Conservation (phyloP, 2,113 vertebrate genomes). For the Entelurus aequoreus region DNA sequence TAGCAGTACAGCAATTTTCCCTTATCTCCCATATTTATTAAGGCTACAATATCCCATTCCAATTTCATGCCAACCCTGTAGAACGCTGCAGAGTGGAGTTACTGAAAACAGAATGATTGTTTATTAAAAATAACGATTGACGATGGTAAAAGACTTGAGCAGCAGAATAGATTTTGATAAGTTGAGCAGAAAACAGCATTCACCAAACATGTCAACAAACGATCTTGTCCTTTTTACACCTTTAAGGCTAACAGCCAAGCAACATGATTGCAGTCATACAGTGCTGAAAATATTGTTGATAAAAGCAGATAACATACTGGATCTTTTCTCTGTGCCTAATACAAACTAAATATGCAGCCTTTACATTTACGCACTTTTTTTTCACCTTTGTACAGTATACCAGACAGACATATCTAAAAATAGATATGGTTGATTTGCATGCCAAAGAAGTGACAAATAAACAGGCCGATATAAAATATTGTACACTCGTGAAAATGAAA, state of each 20-base stretch:
- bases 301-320: slow-evolving; percentile 4
- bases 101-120: slow-evolving; percentile 21
- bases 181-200: neutral
- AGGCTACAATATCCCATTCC: slow-evolving; percentile 14
- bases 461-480: neutral
- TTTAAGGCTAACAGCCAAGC: too few relatives aligned
- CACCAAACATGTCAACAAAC: neutral
- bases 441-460: neutral
- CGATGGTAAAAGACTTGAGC: neutral
- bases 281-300: slow-evolving; percentile 9
- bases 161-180: neutral
- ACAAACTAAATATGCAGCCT: too few relatives aligned
- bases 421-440: slow-evolving; percentile 1
- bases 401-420: slow-evolving; percentile 15
- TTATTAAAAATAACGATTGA: slow-evolving; percentile 11
- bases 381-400: slow-evolving; percentile 11
- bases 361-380: slow-evolving; percentile 14
- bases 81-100: slow-evolving; percentile 26
- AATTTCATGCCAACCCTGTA: slow-evolving; percentile 29
- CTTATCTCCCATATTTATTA: slow-evolving; percentile 21
- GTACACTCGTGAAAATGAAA: too few relatives aligned
- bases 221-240: too few relatives aligned
- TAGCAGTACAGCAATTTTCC: slow-evolving; percentile 12
- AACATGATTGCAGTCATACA: neutral
- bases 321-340: too few relatives aligned